Percentiles rank a stretch among this genome's conserved stretches.
phyloP scores from a whole-genome alignment of 1,140 invertebrate species.

The Hylaeus volcanicus region DNA sequence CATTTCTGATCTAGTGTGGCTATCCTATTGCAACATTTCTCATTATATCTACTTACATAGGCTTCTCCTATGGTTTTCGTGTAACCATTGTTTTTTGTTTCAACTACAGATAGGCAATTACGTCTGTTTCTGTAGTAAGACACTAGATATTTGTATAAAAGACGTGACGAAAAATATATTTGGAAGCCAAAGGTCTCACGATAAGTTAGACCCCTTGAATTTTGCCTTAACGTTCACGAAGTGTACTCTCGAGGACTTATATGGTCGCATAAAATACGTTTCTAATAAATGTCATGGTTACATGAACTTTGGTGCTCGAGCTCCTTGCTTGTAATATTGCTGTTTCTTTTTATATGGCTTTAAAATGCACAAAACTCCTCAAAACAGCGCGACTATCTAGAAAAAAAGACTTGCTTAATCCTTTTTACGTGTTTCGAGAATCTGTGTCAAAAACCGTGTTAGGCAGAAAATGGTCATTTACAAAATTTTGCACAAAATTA shows the following conservation, averaged over 20 bases:
- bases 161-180: constrained; percentile 36
- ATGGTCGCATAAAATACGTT: constrained; percentile 7
- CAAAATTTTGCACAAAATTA: constrained; percentile 5
- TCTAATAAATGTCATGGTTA: constrained; percentile 60
- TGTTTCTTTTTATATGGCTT: constrained; percentile 5
- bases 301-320: constrained; percentile 35
- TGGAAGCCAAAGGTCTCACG: constrained; percentile 10
- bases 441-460: constrained; percentile 37
- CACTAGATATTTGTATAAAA: constrained; percentile 5
- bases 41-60: too few relatives aligned
- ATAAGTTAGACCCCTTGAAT: neutral
- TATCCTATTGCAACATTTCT: too few relatives aligned
- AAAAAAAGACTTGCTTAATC: neutral
- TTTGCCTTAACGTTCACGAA: neutral
- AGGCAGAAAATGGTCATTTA: constrained; percentile 32
- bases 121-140: neutral
- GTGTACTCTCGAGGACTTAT: neutral
- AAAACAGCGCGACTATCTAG: constrained; percentile 11
- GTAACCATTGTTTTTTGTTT: too few relatives aligned
- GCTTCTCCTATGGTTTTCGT: too few relatives aligned
- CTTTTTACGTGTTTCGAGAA: constrained; percentile 17
- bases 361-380: constrained; percentile 36
- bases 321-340: constrained; percentile 20
- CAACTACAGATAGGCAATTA: too few relatives aligned
- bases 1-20: too few relatives aligned